Evolutionary conservation across 2,888 invertebrate genomes (phyloP).

Genomic region (Eristalis arbustorum): DNA sequence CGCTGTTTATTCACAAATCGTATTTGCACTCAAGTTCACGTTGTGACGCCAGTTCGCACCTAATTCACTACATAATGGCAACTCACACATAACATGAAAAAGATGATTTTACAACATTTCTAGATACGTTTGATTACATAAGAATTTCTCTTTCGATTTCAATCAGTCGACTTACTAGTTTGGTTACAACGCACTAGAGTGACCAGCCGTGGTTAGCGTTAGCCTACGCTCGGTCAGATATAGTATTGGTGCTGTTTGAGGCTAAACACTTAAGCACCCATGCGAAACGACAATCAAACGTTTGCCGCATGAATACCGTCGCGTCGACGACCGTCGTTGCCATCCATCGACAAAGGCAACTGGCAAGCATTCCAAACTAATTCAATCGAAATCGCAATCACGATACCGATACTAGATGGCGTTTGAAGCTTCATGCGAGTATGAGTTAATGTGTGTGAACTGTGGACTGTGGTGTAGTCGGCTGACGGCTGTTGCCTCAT

Average conservation of each 20-base stretch:
- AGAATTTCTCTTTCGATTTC: constrained; percentile 54
- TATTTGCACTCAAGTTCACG: not conserved
- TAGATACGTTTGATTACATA: constrained; percentile 37
- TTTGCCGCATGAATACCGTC: constrained; percentile 16
- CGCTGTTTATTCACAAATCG: not conserved
- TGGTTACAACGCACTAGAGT: constrained; percentile 5
- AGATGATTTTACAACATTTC: constrained; percentile 30
- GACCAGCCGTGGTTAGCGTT: not conserved
- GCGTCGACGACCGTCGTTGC: not conserved
- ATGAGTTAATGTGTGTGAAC: not conserved
- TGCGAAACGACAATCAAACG: constrained; percentile 38
- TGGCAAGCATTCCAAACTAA: constrained; percentile 29
- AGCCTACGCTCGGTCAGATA: not conserved
- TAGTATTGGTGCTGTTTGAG: not conserved
- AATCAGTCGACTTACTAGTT: constrained; percentile 11
- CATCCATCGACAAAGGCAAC: not conserved
- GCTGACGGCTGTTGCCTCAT: not conserved
- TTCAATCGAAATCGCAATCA: constrained; percentile 20
- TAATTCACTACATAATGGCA: not conserved
- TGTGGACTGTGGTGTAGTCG: not conserved
- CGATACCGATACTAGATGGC: constrained; percentile 1
- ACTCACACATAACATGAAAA: not conserved
- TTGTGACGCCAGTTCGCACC: not conserved
- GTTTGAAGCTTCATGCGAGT: not conserved
- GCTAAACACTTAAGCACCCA: not conserved